Evolutionary conservation across 2,888 invertebrate species (phyloP), one percentile per base, ranked within the genome.

Genomic region (Meandrusa payeni): DNA sequence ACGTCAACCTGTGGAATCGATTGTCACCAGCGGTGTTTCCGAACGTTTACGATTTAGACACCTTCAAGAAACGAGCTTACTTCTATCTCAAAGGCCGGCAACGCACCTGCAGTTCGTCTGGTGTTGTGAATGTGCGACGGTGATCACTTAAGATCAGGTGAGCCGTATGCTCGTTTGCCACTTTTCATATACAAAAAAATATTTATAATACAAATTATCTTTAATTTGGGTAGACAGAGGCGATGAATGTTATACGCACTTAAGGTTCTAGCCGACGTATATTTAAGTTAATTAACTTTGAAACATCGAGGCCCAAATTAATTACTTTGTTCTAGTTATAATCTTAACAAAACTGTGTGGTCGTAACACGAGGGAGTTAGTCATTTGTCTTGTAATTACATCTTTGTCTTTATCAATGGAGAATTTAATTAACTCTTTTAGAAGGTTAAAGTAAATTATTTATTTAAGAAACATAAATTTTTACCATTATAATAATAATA

Each of bases 251-350:
- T 2, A 5, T 4, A 2, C n/a, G 2, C 2, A 5, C 20, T n/a
- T 20, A 2, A 20, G 1, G 6, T 12, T n/a, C n/a, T 26, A n/a
- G n/a, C 5, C n/a, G 13, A 6, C n/a, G 12, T 13, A 12, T 27
- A 13, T 13, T 7, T 15, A 24, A 0, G 9, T 23, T 10, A 24
- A 24, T 24, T 24, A 29, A 29, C 17, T 9, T 29, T 1, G 15
- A 17, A 29, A 9, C 17, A 17, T 29, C 29, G 17, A 29, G 9
- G 29, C 17, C 17, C 17, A 5, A 29, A 29, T 29, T 15, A 29
- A 29, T 29, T 29, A 29, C 5, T 15, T 28, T 28, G 28, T 28
- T 29, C 7, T 27, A 3, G 12, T 29, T 5, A 15, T 29, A 15
- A 29, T 29, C 15, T 29, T 28, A 2, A 1, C 2, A 9, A 17